Conservation (phyloP, 2,797 vertebrate species). For the Sebastes iracundus region DNA sequence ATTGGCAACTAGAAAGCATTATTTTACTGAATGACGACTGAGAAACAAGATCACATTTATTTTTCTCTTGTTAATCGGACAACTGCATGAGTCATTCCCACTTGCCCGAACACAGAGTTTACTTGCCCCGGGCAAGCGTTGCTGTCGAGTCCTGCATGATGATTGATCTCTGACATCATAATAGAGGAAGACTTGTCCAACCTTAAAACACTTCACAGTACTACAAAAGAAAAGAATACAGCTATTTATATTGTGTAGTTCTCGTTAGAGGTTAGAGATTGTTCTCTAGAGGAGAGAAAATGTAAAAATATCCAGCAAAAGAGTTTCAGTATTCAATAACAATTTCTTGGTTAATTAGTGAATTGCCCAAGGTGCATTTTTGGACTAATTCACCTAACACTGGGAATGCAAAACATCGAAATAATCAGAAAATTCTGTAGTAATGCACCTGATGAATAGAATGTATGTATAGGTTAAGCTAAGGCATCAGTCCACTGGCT, state of each 20-base stretch:
- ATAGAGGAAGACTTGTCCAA: neutral
- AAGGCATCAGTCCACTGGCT: neutral
- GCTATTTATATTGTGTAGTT: neutral
- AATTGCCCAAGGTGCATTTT: neutral
- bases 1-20: too few relatives aligned
- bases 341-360: slow-evolving; percentile 3
- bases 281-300: neutral
- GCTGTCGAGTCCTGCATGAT: too few relatives aligned
- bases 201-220: neutral
- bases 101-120: too few relatives aligned
- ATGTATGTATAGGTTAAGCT: neutral
- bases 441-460: neutral
- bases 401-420: neutral
- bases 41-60: too few relatives aligned
- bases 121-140: too few relatives aligned
- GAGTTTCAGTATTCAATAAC: neutral
- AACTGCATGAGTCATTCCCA: too few relatives aligned
- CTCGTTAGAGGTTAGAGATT: neutral
- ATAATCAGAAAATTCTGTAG: neutral
- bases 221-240: neutral
- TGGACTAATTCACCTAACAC: neutral
- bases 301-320: neutral
- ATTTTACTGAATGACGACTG: too few relatives aligned
- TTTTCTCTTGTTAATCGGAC: too few relatives aligned
- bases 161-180: neutral